phyloP scores from a whole-genome alignment of 2,888 invertebrate species.

The Lithophane socia region DNA sequence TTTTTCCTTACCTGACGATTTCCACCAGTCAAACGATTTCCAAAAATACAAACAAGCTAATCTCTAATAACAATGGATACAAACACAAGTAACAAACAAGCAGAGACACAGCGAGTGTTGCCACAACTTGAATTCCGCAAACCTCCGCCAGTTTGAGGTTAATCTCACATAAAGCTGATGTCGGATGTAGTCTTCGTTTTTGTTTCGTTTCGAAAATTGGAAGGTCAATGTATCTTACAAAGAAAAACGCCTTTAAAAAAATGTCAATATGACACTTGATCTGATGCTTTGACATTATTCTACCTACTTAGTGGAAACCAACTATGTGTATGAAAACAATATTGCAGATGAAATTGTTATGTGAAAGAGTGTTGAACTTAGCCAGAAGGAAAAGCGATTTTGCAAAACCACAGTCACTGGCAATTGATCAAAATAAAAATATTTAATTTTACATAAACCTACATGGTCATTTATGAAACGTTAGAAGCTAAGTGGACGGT shows the following conservation, averaged over 20 bases:
- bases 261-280: not conserved
- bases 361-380: not conserved
- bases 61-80: slow-evolving; percentile 19
- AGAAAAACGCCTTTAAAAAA: not conserved
- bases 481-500: no score
- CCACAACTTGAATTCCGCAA: slow-evolving; percentile 35
- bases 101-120: slow-evolving; percentile 22
- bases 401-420: not conserved
- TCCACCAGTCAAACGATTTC: not conserved
- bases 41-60: not conserved
- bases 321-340: not conserved
- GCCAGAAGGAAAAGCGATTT: not conserved
- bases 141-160: slow-evolving; percentile 25
- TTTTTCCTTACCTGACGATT: not conserved
- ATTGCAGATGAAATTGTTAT: not conserved
- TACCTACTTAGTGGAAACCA: not conserved
- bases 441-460: no score
- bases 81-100: slow-evolving; percentile 24
- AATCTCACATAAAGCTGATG: slow-evolving; percentile 35
- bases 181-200: not conserved
- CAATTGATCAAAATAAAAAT: not conserved
- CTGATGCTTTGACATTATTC: no score
- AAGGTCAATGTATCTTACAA: not conserved
- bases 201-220: slow-evolving; percentile 1
- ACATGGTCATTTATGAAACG: no score